Conservation (phyloP, 2,797 vertebrate genomes). For the Silurus lanzhouensis region DNA sequence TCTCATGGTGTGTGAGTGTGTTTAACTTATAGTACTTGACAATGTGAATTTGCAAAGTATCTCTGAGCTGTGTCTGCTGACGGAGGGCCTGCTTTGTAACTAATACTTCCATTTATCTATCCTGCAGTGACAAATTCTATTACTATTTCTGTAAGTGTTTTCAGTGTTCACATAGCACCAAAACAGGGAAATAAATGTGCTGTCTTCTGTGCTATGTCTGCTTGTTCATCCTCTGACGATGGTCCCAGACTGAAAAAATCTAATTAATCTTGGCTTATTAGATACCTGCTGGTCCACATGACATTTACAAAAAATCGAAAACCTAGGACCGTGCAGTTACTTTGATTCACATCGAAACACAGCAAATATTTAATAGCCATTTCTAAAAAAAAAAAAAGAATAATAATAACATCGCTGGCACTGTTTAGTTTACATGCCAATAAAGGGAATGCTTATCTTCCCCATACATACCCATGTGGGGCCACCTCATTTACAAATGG, state of each 20-base stretch:
- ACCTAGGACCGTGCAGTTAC: neutral
- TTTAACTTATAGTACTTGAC: slow-evolving; percentile 15
- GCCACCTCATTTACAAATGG: neutral
- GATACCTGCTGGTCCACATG: neutral
- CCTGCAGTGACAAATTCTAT: neutral
- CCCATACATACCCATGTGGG: neutral
- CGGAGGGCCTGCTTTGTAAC: neutral
- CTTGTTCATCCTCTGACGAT: neutral
- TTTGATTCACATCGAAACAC: neutral
- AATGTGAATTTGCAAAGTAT: neutral
- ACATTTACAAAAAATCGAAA: neutral
- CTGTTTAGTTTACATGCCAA: neutral
- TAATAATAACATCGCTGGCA: too few relatives aligned
- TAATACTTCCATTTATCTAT: slow-evolving; percentile 7
- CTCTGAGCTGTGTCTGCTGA: neutral
- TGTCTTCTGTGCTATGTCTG: neutral
- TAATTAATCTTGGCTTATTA: neutral
- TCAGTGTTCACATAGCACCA: neutral
- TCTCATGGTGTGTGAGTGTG: slow-evolving; percentile 19
- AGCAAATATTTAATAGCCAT: neutral
- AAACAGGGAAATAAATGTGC: neutral
- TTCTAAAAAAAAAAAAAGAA: too few relatives aligned
- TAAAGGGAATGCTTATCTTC: neutral
- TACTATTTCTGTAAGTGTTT: neutral
- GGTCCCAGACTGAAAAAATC: neutral